Evolutionary conservation across 2,797 vertebrate genomes (phyloP), one percentile per base, ranked within the genome.

Genomic region (Sebastes minor): DNA sequence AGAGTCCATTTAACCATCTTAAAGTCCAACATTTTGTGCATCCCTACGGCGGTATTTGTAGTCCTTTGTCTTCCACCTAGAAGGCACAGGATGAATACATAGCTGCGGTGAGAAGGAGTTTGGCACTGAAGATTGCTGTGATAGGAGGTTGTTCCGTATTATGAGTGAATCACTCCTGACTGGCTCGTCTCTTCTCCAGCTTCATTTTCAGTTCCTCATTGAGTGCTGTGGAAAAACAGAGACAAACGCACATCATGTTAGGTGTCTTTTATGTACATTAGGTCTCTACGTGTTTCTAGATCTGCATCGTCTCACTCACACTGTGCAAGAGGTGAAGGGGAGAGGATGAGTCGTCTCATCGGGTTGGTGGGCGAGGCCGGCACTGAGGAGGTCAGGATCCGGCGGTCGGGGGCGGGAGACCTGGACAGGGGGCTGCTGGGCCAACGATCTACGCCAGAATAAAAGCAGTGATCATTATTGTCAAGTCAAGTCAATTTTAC

Each of bases 131-230:
- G 82, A 82, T 74, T 67, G 73, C 64, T 68, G 81, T 55, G 70
- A 80, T 32, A 76, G 72, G 66, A 80, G 25, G 65, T 59, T 13
- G 66, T 38, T 82, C 28, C 63, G 32, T 46, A 63, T 49, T 3
- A 62, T 55, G 13, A 76, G 12, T 20, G 42, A 55, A 32, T 95
- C 86, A 96, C 57, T 96, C 95, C 81, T 96, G 95, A 84, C 93
- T 95, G 82, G 91, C 92, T 84, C 94, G 94, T 74, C 96, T 94
- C 89, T 94, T 95, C 86, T 96, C 95, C 87, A 96, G 92, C 80
- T 95, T 96, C 77, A 95, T 69, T 88, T 95, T 96, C 12, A 96
- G 95, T 66, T 96, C 96, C 68, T 96, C 96, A 2, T 95, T 96
- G 76, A 96, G 91, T n/a, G 92, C 96, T 96, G 91, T 32, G 69